A percentile compares a stretch with the other conserved stretches of the same genome.
These are phyloP conservation scores for Callimorpha dominula DNA, from an alignment of 2,888 invertebrate species.

Conservation along the genomic window DNA sequence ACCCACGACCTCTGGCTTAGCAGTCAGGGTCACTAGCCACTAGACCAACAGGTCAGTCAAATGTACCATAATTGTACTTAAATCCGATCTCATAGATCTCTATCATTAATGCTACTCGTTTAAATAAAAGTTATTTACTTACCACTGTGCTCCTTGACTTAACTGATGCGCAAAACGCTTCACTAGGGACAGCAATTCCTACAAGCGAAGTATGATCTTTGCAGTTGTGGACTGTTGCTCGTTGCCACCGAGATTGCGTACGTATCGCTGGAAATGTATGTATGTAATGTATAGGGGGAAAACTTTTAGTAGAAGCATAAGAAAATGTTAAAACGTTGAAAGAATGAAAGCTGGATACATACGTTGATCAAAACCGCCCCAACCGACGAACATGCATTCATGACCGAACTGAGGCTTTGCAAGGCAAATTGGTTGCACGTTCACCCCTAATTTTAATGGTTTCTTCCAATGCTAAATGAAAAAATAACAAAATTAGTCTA, in stretches of 20 bases:
- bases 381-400: constrained; percentile 76
- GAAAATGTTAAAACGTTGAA: neutral
- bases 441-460: constrained; percentile 64
- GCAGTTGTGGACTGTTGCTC: constrained; percentile 67
- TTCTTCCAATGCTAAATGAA: constrained; percentile 74
- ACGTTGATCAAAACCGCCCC: constrained; percentile 81
- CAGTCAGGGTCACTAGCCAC: no score
- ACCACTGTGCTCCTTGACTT: constrained; percentile 68
- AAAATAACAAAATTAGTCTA: constrained; percentile 23
- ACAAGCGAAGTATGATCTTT: constrained; percentile 56
- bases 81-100: no score
- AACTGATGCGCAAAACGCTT: constrained; percentile 71
- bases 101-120: neutral
- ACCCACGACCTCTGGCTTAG: no score
- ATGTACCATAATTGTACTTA: neutral
- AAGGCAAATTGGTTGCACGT: constrained; percentile 75
- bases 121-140: constrained; percentile 33
- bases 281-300: no score
- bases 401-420: constrained; percentile 63
- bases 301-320: no score
- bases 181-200: constrained; percentile 56
- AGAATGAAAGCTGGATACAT: constrained; percentile 2
- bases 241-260: constrained; percentile 65
- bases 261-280: constrained; percentile 36
- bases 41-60: no score